phyloP scores from a whole-genome alignment of 2,888 invertebrate species.

The Eupithecia abbreviata region DNA sequence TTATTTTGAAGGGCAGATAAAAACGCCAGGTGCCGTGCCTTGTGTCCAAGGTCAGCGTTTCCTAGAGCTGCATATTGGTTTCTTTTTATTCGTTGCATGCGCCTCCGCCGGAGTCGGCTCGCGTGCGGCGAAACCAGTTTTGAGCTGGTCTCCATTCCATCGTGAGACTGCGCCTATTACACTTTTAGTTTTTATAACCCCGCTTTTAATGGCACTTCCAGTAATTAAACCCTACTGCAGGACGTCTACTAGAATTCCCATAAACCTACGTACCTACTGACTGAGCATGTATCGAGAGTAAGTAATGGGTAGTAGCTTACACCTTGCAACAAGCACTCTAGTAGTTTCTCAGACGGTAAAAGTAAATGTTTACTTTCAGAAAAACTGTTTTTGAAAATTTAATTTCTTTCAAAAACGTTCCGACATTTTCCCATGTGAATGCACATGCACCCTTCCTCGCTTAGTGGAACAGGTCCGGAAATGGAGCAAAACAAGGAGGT shows the following conservation, averaged over 20 bases:
- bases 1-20: conserved; percentile 78
- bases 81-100: conserved; percentile 82
- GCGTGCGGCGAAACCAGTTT: conserved; percentile 82
- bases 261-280: background rate
- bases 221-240: conserved; percentile 55
- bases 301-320: background rate
- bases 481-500: conserved; percentile 72
- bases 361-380: conserved; percentile 4
- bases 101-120: conserved; percentile 74
- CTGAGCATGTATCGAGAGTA: background rate
- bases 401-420: conserved; percentile 24
- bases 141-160: conserved; percentile 70
- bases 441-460: conserved; percentile 54
- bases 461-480: conserved; percentile 64
- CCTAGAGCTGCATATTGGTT: conserved; percentile 83
- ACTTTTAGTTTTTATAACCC: conserved; percentile 65
- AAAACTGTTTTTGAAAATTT: background rate
- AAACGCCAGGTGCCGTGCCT: conserved; percentile 82
- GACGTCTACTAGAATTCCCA: conserved; percentile 44
- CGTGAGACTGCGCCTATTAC: conserved; percentile 72
- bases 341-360: conserved; percentile 14
- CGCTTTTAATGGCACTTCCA: conserved; percentile 57
- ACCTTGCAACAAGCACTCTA: background rate
- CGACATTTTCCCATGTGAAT: conserved; percentile 48
- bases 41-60: conserved; percentile 81